Evolutionary conservation across 64 coral and sea anemone species (phyloP), one percentile per base, ranked within the genome.

Genomic region (Anthopleura sola): DNA sequence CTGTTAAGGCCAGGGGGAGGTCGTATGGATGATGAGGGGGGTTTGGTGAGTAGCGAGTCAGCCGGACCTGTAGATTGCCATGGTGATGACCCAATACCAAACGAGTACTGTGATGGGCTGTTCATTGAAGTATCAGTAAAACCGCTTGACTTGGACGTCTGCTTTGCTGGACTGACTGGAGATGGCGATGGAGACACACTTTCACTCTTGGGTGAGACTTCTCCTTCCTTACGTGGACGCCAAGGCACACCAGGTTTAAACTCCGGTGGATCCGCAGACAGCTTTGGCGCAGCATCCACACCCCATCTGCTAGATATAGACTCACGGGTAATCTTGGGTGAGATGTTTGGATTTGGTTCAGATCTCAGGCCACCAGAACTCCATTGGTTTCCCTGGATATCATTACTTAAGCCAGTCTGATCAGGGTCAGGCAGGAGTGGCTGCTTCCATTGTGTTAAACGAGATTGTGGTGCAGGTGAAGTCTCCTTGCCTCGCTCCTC

Each of bases 191-290:
- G 34, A 71, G 28, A 29, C n/a, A 15, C 66, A 34, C 26, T 34
- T 71, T 71, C 66, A 34, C 85, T 76, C 19, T 91, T 91, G 15
- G 87, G 75, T 40, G 55, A 81, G 50, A 90, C 79, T 11, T 78
- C 82, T 15, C 50, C 82, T 56, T 83, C 82, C 18, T 60, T 60
- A 3, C 82, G 49, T 21, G 97, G 97, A 60, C 93, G 97, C 97
- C 97, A 99, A 21, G 93, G 97, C 16, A 99, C 97, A 53, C 97
- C 97, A n/a, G 97, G 97, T 90, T 99, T 99, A 47, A 99, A 99
- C 64, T 99, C 97, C 2, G 97, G 92, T n/a, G 97, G 97, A 36
- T 99, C 93, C 34, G 97, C 97, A 28, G 97, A 99, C 29, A 99
- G 97, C 75, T 95, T 99, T 0, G 93, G 93, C 18, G 87, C 87